Base-by-base conservation (phyloP, 1,140 invertebrate genomes). In the Neodiprion virginianus region DNA sequence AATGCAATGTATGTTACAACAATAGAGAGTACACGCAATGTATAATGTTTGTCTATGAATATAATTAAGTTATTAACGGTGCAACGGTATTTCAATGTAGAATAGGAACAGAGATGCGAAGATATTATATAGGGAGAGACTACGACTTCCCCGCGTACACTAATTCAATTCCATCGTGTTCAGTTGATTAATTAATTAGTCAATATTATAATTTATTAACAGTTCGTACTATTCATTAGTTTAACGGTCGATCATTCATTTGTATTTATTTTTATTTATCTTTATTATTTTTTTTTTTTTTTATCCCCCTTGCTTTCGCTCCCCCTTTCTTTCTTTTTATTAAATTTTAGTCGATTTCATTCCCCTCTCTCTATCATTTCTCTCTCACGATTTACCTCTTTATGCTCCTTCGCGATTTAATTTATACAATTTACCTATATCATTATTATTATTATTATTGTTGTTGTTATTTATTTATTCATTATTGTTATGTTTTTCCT, bases 111-210 rank as follows among this genome's bases (percentile, higher is more conserved):
- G 77, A 84, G 82, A 85, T 61, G 53, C 77, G 77, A 83, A 83
- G 82, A 82, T 79, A 61, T 61, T 61, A 61, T 61, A 14, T 61
- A 81, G 80, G 82, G 79, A 86, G 79, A 82, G 74, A 83, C 79
- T 82, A 82, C 77, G 75, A 77, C 77, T 84, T 81, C 79, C 76
- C 81, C 81, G 77, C 81, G 78, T 84, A 87, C 84, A 81, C 85
- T 88, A 87, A 82, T 85, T 88, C 87, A 87, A 87, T 87, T 88
- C 86, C 86, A 85, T 86, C 77, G 83, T 87, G 78, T 86, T 86
- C 84, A 85, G 79, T 87, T 85, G 79, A 82, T 86, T 83, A 84
- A 83, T 82, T 81, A 84, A 82, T 85, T 77, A 78, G 74, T 84
- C 82, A 82, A 81, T 82, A 81, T 85, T 86, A 86, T 72, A 82